Percentiles rank a stretch among this genome's conserved stretches.
Evolutionary conservation across 2,113 vertebrate species (phyloP).

Genomic region (Neodontobutis hainanensis): DNA sequence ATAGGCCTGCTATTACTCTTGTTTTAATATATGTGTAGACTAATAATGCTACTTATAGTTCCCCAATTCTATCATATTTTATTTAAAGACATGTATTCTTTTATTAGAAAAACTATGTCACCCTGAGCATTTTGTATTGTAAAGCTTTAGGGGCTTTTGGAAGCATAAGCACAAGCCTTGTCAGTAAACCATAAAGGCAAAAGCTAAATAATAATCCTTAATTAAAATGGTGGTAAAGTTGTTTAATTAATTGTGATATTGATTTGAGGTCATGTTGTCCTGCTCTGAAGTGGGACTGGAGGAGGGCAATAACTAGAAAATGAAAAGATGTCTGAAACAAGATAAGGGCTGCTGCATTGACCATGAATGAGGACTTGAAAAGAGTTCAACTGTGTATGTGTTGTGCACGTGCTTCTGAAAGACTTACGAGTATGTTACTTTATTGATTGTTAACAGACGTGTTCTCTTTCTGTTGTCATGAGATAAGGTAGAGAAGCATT

Average conservation of each 20-base stretch:
- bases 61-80: no score
- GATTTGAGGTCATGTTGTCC: neutral
- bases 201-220: neutral
- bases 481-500: slow-evolving; percentile 69
- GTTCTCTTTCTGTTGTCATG: slow-evolving; percentile 72
- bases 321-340: slow-evolving; percentile 63
- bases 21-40: no score
- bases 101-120: no score
- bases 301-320: slow-evolving; percentile 51
- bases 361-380: slow-evolving; percentile 30
- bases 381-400: slow-evolving; percentile 15
- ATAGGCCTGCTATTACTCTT: no score
- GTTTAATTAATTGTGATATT: slow-evolving; percentile 5
- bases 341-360: slow-evolving; percentile 53
- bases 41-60: no score
- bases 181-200: no score
- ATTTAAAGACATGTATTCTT: no score
- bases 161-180: no score
- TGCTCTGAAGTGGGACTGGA: neutral
- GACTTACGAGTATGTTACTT: slow-evolving; percentile 57
- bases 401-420: slow-evolving; percentile 1
- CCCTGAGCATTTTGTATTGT: no score
- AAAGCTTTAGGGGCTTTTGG: no score
- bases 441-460: slow-evolving; percentile 72
- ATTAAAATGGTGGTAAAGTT: neutral